Conservation (phyloP, 2,797 vertebrate species). For the Myotis daubentonii region DNA sequence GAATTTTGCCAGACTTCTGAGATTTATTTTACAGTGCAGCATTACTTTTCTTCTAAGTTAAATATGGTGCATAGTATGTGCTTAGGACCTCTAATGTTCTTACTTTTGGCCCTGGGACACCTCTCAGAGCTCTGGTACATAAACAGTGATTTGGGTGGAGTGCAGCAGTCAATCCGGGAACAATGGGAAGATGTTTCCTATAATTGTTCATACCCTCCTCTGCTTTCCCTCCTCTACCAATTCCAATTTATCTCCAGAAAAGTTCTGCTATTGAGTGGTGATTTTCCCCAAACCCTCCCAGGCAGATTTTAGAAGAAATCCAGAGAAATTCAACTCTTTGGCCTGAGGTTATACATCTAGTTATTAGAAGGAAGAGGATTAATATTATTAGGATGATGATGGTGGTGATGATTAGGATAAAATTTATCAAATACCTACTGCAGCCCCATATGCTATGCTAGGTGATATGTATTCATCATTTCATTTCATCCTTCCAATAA, state of each 20-base stretch:
- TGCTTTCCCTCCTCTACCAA: background rate
- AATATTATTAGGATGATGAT: background rate
- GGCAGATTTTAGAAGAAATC: background rate
- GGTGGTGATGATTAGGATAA: background rate
- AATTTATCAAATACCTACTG: background rate
- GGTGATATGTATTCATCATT: background rate
- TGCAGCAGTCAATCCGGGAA: background rate
- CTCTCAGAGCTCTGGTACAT: background rate
- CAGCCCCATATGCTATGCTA: background rate
- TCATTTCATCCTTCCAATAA: background rate
- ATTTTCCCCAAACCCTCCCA: background rate
- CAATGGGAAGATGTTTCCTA: background rate
- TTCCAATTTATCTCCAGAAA: constrained; percentile 8
- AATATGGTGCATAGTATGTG: background rate
- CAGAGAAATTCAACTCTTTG: constrained; percentile 35
- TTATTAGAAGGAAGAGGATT: constrained; percentile 26
- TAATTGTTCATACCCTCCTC: background rate
- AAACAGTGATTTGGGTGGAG: background rate
- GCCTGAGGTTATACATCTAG: background rate
- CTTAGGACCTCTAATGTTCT: background rate
- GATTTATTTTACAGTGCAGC: background rate
- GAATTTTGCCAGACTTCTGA: constrained; percentile 47
- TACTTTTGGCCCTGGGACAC: background rate
- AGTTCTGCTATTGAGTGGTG: background rate
- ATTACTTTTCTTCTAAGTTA: constrained; percentile 39